These are phyloP conservation scores for Drosophila ercepeae DNA, from an alignment of 1,140 invertebrate species.

Conservation along the genomic window DNA sequence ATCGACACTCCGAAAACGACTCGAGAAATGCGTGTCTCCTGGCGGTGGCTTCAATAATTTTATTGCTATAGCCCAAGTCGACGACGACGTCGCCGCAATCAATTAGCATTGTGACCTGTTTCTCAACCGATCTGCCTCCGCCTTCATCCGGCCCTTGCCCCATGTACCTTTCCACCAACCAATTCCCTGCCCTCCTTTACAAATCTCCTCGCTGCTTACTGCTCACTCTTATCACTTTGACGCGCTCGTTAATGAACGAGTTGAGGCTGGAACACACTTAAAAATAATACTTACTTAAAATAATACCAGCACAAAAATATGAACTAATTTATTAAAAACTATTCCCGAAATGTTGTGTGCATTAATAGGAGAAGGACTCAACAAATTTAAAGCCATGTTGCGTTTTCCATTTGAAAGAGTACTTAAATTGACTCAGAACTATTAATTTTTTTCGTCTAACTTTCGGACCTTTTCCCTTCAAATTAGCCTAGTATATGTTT, in stretches of 20 bases:
- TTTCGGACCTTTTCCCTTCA: too few relatives aligned
- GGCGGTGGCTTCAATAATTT: slow-evolving; percentile 78
- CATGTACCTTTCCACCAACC: background rate
- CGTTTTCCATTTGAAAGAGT: too few relatives aligned
- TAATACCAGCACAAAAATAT: too few relatives aligned
- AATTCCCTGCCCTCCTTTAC: background rate
- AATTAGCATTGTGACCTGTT: slow-evolving; percentile 81
- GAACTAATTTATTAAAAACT: background rate
- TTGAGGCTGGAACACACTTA: slow-evolving; percentile 10
- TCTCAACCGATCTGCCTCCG: slow-evolving; percentile 22
- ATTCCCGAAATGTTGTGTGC: too few relatives aligned
- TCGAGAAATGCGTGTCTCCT: slow-evolving; percentile 76
- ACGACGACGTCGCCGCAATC: slow-evolving; percentile 67
- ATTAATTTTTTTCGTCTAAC: too few relatives aligned
- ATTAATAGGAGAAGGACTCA: too few relatives aligned
- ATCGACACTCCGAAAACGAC: slow-evolving; percentile 57
- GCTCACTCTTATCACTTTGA: slow-evolving; percentile 69
- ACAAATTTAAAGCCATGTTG: too few relatives aligned
- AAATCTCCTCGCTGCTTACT: background rate
- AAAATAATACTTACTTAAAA: background rate
- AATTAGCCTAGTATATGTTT: background rate
- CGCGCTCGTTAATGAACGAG: slow-evolving; percentile 79
- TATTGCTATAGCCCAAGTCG: slow-evolving; percentile 64
- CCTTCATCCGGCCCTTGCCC: background rate
- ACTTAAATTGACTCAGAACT: too few relatives aligned